These are phyloP conservation scores for Perca fluviatilis DNA, from an alignment of 2,113 vertebrate genomes.

Conservation along the genomic window DNA sequence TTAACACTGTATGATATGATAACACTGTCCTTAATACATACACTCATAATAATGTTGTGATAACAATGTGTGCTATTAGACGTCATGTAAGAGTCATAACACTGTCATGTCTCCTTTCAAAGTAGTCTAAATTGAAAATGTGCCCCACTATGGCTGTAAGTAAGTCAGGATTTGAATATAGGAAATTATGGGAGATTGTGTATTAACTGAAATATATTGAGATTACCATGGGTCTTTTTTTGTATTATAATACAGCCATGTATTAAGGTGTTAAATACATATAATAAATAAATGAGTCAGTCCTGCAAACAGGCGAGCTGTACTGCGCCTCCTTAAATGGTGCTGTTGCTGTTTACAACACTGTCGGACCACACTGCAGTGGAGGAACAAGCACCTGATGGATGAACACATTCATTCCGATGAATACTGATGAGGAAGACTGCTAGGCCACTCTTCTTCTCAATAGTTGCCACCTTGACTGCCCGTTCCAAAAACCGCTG, in stretches of 20 bases:
- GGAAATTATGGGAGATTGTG: not conserved
- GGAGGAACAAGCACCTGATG: slow-evolving; percentile 64
- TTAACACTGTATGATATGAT: too few species aligned
- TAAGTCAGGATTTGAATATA: slow-evolving; percentile 3
- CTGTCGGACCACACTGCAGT: slow-evolving; percentile 50
- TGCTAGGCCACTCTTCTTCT: slow-evolving; percentile 42
- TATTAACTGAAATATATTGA: not conserved
- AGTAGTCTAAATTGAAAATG: slow-evolving; percentile 10
- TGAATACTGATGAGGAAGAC: slow-evolving; percentile 68
- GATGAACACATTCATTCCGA: slow-evolving; percentile 54
- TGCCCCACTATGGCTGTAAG: slow-evolving; percentile 7
- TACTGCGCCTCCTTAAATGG: slow-evolving; percentile 44
- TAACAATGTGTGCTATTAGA: not conserved
- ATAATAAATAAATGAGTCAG: slow-evolving; percentile 39
- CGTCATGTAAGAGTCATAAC: slow-evolving; percentile 1
- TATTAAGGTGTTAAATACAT: not conserved
- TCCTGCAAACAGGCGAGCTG: slow-evolving; percentile 42
- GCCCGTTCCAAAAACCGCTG: slow-evolving; percentile 52
- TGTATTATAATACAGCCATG: slow-evolving; percentile 10
- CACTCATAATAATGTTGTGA: not conserved
- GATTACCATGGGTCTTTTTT: slow-evolving; percentile 5
- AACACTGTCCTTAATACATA: not conserved
- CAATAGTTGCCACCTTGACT: slow-evolving; percentile 62
- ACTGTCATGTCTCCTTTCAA: slow-evolving; percentile 9
- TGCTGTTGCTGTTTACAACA: slow-evolving; percentile 61